Percentiles rank a stretch among this genome's conserved stretches.
Conservation (phyloP, 2,888 invertebrate genomes). For the Xestoiulus laeticollis region DNA sequence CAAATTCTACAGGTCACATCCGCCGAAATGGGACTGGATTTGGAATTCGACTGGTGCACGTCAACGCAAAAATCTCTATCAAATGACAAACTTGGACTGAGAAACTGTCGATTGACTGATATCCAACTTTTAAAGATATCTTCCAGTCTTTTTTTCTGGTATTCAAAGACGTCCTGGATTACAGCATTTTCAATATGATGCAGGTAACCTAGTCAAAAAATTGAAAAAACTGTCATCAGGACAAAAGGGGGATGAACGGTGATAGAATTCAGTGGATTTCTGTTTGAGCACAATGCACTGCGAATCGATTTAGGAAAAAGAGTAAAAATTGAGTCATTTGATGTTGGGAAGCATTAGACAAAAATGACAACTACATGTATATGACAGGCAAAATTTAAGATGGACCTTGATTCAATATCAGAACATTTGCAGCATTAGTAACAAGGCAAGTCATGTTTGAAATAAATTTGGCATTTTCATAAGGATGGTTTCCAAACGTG, state of each 20-base stretch:
- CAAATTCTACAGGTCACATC: background rate
- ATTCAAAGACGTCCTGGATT: background rate
- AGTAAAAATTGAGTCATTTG: too few species aligned
- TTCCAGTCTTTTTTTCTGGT: background rate
- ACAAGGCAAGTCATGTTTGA: background rate
- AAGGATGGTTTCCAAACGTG: background rate
- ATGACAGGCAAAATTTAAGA: too few species aligned
- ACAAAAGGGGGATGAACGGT: background rate
- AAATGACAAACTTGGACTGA: background rate
- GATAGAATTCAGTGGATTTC: background rate
- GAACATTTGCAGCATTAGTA: background rate
- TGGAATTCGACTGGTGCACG: background rate
- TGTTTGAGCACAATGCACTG: background rate
- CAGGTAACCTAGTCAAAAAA: background rate
- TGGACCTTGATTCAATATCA: too few species aligned
- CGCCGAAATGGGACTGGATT: background rate
- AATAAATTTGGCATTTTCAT: background rate
- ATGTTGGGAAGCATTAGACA: too few species aligned
- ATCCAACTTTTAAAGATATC: background rate
- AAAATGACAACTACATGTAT: too few species aligned
- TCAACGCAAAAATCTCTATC: background rate
- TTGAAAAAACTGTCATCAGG: background rate
- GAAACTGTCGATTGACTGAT: background rate
- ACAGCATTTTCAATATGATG: background rate
- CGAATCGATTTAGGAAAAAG: background rate